Evolutionary conservation across 92 coral and sea anemone genomes (phyloP), one percentile per base, ranked within the genome.

Genomic region (Umimayanthus chanpuru): DNA sequence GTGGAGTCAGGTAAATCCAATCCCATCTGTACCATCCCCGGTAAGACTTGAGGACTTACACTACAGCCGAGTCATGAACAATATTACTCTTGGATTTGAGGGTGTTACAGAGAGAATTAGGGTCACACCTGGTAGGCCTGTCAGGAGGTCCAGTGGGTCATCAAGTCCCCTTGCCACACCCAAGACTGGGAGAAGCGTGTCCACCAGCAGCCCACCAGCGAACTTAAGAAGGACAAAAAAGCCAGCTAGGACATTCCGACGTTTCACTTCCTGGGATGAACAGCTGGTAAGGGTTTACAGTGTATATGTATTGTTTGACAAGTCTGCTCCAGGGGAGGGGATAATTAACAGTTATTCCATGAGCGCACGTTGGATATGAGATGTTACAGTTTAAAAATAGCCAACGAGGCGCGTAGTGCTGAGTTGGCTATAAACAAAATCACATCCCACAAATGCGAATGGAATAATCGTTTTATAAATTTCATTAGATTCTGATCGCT

Each of bases 181-280:
- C 64, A 44, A 68, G 67, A 70, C 28, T 28, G 87, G 74, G 40
- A 74, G 28, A 6, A 83, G 61, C 18, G 47, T 56, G 15, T 56
- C 73, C 72, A 81, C 72, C 43, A 29, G 16, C 47, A 81, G 53
- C 28, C 14, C 77, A 44, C 73, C 76, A 25, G 93, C 92, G 55
- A 94, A 93, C 38, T 86, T 95, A 68, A 90, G 88, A 85, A 90
- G 98, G 64, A 93, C 88, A 73, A 95, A 93, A 84, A 95, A 90
- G 68, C 88, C 96, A 6, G 90, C 94, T n/a, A 85, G 96, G 89
- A 86, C 89, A 71, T 55, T 93, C 23, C 90, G 98, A 16, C 81
- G 85, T 23, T 15, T 83, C 32, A 29, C 90, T 41, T 89, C 94
- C 9, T 80, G 71, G 71, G 88, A 81, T 18, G 81, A 30, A 85